Conservation (phyloP, 2,888 invertebrate species). For the Volucella bombylans region DNA sequence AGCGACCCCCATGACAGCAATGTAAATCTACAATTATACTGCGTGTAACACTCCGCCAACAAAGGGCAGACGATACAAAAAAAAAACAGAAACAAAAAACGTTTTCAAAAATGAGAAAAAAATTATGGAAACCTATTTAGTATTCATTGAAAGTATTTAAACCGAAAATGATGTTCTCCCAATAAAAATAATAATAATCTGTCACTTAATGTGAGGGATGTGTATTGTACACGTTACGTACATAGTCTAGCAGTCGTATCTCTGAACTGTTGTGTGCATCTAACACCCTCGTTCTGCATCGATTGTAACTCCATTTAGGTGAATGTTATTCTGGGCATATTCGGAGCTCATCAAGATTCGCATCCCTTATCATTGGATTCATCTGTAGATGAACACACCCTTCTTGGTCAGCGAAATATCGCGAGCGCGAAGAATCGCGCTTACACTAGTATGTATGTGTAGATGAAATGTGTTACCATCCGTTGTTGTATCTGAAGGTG, state of each 20-base stretch:
- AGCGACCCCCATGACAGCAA: conserved; percentile 40
- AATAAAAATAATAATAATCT: conserved; percentile 74
- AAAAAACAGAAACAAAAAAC: conserved; percentile 7
- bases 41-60: not conserved
- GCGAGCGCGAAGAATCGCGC: conserved; percentile 47
- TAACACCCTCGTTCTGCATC: conserved; percentile 22
- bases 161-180: conserved; percentile 73
- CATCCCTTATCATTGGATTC: conserved; percentile 72
- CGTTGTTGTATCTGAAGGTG: no score
- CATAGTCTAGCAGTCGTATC: conserved; percentile 70
- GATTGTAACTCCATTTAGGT: not conserved
- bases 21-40: conserved; percentile 32
- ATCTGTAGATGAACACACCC: conserved; percentile 36
- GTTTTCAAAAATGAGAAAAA: conserved; percentile 3
- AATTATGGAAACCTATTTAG: conserved; percentile 66
- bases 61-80: not conserved
- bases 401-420: not conserved
- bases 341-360: conserved; percentile 77
- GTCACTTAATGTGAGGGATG: conserved; percentile 68
- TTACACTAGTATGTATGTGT: not conserved
- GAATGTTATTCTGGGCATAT: conserved; percentile 32
- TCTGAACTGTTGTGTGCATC: conserved; percentile 42
- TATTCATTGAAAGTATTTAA: conserved; percentile 74
- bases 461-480: no score
- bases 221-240: conserved; percentile 73